Conservation (phyloP, 2,888 invertebrate species). For the Choristoneura rosaceana region DNA sequence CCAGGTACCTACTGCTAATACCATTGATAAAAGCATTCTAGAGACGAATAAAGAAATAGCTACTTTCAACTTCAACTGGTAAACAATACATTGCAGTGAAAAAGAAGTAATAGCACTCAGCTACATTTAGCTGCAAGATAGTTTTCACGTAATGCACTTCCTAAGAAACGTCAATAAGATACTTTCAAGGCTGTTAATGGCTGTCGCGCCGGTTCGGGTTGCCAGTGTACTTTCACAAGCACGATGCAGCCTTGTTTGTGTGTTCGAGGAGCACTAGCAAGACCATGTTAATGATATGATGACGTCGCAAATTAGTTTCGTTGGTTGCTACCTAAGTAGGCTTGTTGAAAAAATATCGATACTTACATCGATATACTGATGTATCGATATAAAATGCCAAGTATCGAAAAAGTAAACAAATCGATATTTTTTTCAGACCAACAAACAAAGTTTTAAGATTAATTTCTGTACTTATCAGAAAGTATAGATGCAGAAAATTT, state of each 20-base stretch:
- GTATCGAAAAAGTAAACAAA: too few relatives aligned
- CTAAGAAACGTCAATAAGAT: slow-evolving; percentile 11
- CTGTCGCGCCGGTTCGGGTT: slow-evolving; percentile 1
- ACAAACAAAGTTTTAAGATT: too few relatives aligned
- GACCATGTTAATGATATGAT: not conserved
- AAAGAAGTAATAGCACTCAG: not conserved
- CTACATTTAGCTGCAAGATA: not conserved
- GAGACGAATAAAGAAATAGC: not conserved
- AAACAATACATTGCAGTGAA: not conserved
- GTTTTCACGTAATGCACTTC: slow-evolving; percentile 19
- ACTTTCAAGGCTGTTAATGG: slow-evolving; percentile 46
- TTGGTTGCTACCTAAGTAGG: not conserved
- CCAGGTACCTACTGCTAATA: too few relatives aligned
- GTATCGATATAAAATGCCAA: too few relatives aligned
- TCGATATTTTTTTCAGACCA: too few relatives aligned
- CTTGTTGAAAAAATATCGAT: too few relatives aligned
- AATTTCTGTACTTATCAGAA: too few relatives aligned
- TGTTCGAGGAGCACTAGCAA: slow-evolving; percentile 1
- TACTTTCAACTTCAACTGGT: not conserved
- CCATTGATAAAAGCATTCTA: not conserved
- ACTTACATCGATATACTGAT: too few relatives aligned
- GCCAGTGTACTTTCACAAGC: slow-evolving; percentile 61
- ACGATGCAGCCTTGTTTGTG: slow-evolving; percentile 42
- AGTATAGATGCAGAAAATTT: not conserved
- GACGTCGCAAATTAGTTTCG: slow-evolving; percentile 1